Percentiles rank a stretch among this genome's conserved stretches.
phyloP scores from a whole-genome alignment of 2,113 vertebrate genomes.

The Protobothrops flavoviridis region DNA sequence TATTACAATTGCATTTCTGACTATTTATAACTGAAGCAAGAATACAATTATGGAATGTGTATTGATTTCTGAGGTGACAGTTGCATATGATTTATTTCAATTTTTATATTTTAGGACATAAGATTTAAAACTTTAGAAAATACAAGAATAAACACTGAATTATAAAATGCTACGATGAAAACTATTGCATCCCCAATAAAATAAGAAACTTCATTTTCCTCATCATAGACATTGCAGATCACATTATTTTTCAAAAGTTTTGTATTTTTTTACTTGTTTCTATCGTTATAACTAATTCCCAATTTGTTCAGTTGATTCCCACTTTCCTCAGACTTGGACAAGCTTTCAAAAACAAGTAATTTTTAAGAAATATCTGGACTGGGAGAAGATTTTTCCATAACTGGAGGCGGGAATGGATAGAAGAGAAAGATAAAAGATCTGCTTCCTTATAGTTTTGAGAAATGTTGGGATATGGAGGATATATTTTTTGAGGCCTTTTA shows the following conservation, averaged over 20 bases:
- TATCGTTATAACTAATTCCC: neutral
- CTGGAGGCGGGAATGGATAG: neutral
- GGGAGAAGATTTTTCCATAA: neutral
- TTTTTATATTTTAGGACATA: neutral
- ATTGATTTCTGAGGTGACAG: neutral
- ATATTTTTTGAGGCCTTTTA: neutral
- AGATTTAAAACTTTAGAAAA: neutral
- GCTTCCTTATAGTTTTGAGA: neutral
- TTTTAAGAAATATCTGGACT: neutral
- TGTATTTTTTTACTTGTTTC: neutral
- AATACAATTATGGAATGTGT: neutral
- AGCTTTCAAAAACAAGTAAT: neutral
- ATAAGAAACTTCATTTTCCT: neutral
- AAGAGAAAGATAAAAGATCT: neutral
- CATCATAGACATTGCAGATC: neutral
- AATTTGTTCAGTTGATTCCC: neutral
- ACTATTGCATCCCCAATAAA: neutral
- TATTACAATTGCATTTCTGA: neutral
- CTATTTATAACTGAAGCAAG: neutral
- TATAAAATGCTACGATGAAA: neutral
- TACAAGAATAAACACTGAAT: neutral
- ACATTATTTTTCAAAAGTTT: neutral
- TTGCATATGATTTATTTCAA: neutral
- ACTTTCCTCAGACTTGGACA: neutral
- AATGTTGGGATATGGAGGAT: neutral